Percentiles rank a stretch among this genome's conserved stretches.
Evolutionary conservation across 2,888 invertebrate species (phyloP).

Genomic region (Habroteleia sp.): DNA sequence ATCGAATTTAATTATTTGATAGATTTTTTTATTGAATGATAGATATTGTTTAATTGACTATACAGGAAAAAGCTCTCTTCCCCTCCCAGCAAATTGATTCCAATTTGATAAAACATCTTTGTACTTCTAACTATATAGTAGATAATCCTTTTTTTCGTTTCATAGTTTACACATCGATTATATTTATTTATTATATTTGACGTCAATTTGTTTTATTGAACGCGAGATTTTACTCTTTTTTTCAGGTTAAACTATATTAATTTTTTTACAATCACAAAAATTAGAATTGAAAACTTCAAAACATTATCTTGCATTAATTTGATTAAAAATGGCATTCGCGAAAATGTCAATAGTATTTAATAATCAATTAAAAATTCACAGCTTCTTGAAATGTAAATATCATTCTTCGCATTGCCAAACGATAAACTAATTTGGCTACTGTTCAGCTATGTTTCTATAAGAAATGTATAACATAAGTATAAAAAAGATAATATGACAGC

Average conservation of each 20-base stretch:
- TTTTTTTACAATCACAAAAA: background rate
- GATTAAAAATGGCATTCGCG: slow-evolving; percentile 1
- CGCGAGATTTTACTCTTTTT: background rate
- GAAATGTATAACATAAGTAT: slow-evolving; percentile 42
- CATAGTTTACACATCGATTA: background rate
- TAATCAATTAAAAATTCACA: slow-evolving; percentile 30
- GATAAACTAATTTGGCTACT: slow-evolving; percentile 58
- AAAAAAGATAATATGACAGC: slow-evolving; percentile 48
- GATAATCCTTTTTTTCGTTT: slow-evolving; percentile 34
- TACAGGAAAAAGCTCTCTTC: no score
- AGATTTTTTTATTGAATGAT: no score
- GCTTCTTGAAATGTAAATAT: slow-evolving; percentile 45
- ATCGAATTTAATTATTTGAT: no score
- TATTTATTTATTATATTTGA: slow-evolving; percentile 5
- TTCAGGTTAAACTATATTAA: no score
- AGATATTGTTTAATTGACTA: no score
- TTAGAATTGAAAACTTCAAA: background rate
- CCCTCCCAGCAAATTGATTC: no score
- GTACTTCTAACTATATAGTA: background rate
- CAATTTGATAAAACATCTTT: slow-evolving; percentile 15
- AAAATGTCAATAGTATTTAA: slow-evolving; percentile 25
- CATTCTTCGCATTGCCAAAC: slow-evolving; percentile 42
- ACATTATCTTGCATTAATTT: no score
- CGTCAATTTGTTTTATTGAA: slow-evolving; percentile 15
- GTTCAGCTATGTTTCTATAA: slow-evolving; percentile 52